phyloP scores from a whole-genome alignment of 2,888 invertebrate species.

The Drosophila mulleri region DNA sequence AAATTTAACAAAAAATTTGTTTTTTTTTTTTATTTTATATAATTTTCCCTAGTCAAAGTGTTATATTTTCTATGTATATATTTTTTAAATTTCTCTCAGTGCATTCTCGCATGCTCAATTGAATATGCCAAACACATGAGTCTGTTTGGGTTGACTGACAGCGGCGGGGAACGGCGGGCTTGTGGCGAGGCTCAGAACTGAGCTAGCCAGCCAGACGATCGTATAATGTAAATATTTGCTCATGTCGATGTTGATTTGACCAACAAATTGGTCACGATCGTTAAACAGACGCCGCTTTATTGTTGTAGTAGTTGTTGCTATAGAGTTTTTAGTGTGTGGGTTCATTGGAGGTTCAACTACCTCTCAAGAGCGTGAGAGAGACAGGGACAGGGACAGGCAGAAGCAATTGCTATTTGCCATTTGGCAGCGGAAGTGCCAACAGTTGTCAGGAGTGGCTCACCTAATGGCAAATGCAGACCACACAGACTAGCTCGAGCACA shows the following conservation, averaged over 20 bases:
- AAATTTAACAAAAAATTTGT: too few species aligned
- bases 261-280: constrained; percentile 81
- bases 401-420: constrained; percentile 57
- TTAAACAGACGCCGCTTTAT: constrained; percentile 66
- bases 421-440: constrained; percentile 70
- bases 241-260: constrained; percentile 68
- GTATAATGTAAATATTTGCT: constrained; percentile 71
- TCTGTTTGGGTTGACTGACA: constrained; percentile 42
- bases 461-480: constrained; percentile 52
- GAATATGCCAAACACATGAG: constrained; percentile 61
- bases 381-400: neutral
- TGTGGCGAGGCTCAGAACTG: constrained; percentile 8
- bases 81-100: neutral
- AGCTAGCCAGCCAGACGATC: constrained; percentile 31
- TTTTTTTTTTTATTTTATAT: too few species aligned
- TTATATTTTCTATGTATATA: neutral
- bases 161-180: neutral
- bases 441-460: constrained; percentile 73
- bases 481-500: constrained; percentile 21
- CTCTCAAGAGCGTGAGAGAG: constrained; percentile 15
- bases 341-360: constrained; percentile 52
- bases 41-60: too few species aligned
- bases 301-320: constrained; percentile 13
- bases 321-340: constrained; percentile 26
- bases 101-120: constrained; percentile 57